Evolutionary conservation across 1,140 invertebrate species (phyloP).

Genomic region (Hyles vespertilio): DNA sequence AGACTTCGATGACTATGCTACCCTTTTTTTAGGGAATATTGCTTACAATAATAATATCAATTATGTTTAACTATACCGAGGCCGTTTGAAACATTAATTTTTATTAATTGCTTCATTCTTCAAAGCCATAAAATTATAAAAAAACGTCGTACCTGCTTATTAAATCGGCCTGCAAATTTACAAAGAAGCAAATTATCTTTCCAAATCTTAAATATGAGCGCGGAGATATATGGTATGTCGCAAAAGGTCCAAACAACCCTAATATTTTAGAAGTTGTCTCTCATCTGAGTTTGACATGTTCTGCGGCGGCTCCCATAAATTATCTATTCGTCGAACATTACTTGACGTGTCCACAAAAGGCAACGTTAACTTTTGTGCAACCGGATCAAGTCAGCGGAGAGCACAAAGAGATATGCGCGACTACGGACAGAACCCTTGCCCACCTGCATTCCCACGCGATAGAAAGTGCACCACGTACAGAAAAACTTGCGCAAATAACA

Average conservation of each 20-base stretch:
- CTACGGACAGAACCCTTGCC: slow-evolving; percentile 53
- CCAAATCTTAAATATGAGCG: slow-evolving; percentile 35
- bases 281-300: slow-evolving; percentile 32
- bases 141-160: not conserved
- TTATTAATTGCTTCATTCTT: slow-evolving; percentile 2
- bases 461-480: slow-evolving; percentile 54
- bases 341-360: slow-evolving; percentile 65
- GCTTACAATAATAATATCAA: no score
- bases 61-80: no score
- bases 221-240: slow-evolving; percentile 27
- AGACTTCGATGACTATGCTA: no score
- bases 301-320: slow-evolving; percentile 64
- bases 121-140: not conserved
- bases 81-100: not conserved
- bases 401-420: slow-evolving; percentile 43
- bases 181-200: slow-evolving; percentile 42
- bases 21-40: no score
- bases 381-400: slow-evolving; percentile 35
- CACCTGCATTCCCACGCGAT: slow-evolving; percentile 72
- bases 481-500: slow-evolving; percentile 70
- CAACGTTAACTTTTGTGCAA: slow-evolving; percentile 70
- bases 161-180: not conserved
- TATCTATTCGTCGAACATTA: slow-evolving; percentile 70
- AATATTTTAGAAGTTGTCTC: slow-evolving; percentile 58
- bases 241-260: slow-evolving; percentile 46